Base-by-base conservation (phyloP, 2,888 invertebrate genomes). In the Brachyopa scutellaris region DNA sequence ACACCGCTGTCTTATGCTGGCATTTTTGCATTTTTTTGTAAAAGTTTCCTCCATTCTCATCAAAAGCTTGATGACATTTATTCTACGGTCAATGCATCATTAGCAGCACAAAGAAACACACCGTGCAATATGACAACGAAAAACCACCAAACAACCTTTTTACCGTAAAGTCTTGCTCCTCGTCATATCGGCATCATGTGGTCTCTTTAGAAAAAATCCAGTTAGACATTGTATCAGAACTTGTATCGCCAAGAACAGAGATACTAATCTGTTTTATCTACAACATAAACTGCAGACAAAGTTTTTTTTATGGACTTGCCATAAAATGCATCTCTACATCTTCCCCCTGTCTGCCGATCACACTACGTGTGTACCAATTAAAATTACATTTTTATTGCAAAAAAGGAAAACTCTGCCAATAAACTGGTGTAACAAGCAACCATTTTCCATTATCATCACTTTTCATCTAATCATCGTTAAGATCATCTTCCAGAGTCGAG, bases 391-490 rank as follows among this genome's bases (percentile, higher is more conserved):
- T 74, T 70, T 76, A 59, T 69, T 57, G 69, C 51, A 45, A 51
- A 69, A 51, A 33, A 57, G 55, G 53, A 38, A 77, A 77, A 47
- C 36, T 69, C 53, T 33, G 59, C 51, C 76, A 53, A 67, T 53
- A 72, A 73, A 80, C 76, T 70, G 42, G 69, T 69, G 51, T 64
- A 76, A 51, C 76, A 51, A 74, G 76, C 57, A 57, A 40, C 40
- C 80, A 76, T 82, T 82, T 70, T 57, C 62, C 80, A 82, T 70
- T 82, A 82, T 76, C 80, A 82, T 82, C 80, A 76, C 80, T 70
- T 82, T 82, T 82, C 76, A 82, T 82, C 76, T 82, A 70, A 82
- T 82, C 74, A 80, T 74, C 80, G 74, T 64, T 69, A 45, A 33
- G 67, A 69, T 78, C 66, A 36, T 57, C 47, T 33, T 59, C 51